phyloP scores from a whole-genome alignment of 2,113 vertebrate species.

The Saimiri boliviensis region DNA sequence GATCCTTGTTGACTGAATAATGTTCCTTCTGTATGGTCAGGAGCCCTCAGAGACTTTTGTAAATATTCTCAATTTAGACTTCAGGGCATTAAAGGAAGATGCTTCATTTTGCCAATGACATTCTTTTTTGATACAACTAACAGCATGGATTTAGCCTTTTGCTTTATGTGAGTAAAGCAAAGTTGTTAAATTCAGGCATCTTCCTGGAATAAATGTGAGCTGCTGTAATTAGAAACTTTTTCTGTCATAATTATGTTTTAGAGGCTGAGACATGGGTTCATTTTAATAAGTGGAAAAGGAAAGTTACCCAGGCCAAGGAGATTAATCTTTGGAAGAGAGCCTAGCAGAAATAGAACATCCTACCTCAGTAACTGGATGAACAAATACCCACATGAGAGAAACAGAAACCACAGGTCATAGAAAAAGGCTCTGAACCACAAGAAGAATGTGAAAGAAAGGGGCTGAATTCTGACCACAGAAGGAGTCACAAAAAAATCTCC shows the following conservation, averaged over 20 bases:
- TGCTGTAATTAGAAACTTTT: not conserved
- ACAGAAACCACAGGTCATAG: conserved; percentile 5
- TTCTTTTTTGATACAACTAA: not conserved
- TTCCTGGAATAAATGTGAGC: not conserved
- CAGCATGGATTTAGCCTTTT: not conserved
- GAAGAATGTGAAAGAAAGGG: not conserved
- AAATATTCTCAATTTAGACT: not conserved
- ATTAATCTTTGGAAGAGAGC: not conserved
- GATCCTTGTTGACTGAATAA: not conserved
- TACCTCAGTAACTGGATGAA: not conserved
- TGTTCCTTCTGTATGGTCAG: not conserved
- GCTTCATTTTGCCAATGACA: not conserved
- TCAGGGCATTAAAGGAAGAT: not conserved
- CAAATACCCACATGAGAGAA: not conserved
- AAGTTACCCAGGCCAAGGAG: not conserved
- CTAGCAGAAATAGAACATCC: not conserved
- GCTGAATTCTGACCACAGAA: not conserved
- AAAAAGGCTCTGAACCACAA: not conserved
- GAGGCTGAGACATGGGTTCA: not conserved
- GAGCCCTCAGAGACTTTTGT: not conserved
- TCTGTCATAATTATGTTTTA: not conserved
- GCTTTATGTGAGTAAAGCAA: not conserved
- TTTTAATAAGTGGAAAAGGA: conserved; percentile 34
- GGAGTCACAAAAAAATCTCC: not conserved
- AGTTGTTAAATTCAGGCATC: not conserved